These are phyloP conservation scores for Crematogaster levior DNA, from an alignment of 2,888 invertebrate species.

Conservation along the genomic window DNA sequence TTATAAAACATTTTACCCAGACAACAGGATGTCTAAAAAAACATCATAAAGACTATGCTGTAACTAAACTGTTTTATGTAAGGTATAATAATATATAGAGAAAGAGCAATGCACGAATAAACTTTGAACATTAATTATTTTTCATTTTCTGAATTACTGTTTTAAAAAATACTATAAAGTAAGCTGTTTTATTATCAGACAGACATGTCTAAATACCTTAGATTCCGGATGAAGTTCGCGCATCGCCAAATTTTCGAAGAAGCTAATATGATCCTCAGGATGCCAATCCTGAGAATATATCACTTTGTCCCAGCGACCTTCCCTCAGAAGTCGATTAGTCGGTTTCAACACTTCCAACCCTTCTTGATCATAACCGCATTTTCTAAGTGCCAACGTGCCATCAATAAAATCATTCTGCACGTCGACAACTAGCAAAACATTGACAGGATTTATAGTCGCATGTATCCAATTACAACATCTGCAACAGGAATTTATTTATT, in stretches of 20 bases:
- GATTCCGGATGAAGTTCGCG: slow-evolving; percentile 90
- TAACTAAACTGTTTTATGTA: no score
- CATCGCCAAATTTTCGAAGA: slow-evolving; percentile 95
- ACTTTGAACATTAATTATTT: neutral
- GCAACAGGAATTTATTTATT: neutral
- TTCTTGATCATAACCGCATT: slow-evolving; percentile 95
- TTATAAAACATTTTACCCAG: no score
- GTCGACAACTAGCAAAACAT: slow-evolving; percentile 96
- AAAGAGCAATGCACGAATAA: neutral
- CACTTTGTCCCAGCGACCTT: slow-evolving; percentile 92
- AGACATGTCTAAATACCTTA: slow-evolving; percentile 67
- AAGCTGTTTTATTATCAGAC: neutral
- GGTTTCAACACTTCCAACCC: slow-evolving; percentile 95
- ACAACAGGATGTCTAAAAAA: no score
- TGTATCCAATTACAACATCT: slow-evolving; percentile 96
- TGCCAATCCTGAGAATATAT: slow-evolving; percentile 99
- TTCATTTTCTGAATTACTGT: neutral
- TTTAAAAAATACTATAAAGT: no score
- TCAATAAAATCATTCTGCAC: slow-evolving; percentile 99
- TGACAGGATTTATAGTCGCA: slow-evolving; percentile 90
- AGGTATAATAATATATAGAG: neutral
- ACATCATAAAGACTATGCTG: no score
- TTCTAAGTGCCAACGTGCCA: slow-evolving; percentile 95
- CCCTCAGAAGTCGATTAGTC: slow-evolving; percentile 93
- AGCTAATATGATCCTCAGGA: slow-evolving; percentile 97